These are phyloP conservation scores for Daubentonia madagascariensis DNA, from an alignment of 2,113 vertebrate species.

Conservation along the genomic window DNA sequence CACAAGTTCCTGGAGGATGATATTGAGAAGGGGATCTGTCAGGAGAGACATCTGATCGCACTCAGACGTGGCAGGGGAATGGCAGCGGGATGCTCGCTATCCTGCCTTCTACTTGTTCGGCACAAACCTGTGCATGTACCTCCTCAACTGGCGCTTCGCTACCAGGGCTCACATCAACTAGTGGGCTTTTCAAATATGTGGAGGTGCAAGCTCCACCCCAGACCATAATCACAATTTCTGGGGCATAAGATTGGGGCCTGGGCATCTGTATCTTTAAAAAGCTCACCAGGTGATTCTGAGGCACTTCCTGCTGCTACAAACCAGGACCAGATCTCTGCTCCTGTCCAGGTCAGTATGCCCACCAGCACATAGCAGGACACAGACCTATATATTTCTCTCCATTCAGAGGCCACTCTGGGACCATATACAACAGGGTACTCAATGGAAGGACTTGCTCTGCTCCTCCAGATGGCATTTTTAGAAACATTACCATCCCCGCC, in stretches of 20 bases:
- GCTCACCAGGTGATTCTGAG: background rate
- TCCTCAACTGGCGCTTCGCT: background rate
- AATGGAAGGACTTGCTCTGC: background rate
- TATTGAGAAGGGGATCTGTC: constrained; percentile 59
- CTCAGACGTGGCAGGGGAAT: background rate
- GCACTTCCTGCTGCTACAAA: background rate
- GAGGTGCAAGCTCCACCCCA: background rate
- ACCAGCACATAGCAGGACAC: background rate
- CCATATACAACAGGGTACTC: background rate
- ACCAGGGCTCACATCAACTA: background rate
- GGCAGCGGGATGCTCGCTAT: background rate
- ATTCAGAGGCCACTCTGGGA: background rate
- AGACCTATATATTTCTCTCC: background rate
- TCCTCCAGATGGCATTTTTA: background rate
- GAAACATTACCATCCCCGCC: background rate
- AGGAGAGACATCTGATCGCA: constrained; percentile 37
- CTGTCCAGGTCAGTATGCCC: background rate
- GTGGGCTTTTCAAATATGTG: background rate
- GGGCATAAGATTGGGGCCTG: background rate
- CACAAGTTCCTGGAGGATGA: constrained; percentile 75
- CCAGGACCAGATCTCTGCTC: background rate
- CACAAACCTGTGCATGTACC: background rate
- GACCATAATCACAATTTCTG: background rate
- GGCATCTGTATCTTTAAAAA: background rate
- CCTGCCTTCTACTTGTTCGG: background rate